Base-by-base conservation (phyloP, 2,888 invertebrate species). In the Tetramorium bicarinatum region DNA sequence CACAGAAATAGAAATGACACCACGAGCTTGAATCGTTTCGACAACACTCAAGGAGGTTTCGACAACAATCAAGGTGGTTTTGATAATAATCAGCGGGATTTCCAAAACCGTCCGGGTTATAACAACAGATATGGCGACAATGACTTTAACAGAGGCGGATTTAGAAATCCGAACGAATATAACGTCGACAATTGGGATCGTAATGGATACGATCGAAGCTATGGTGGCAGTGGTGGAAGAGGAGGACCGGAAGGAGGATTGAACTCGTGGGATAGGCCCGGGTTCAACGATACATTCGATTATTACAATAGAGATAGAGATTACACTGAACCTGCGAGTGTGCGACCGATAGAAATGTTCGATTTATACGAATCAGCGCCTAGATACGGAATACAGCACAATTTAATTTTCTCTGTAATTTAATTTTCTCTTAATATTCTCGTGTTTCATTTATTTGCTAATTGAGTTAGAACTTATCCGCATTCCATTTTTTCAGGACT, bases 341-440 rank as follows among this genome's bases (percentile, higher is more conserved):
- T 96, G 0, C 94, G 94, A 76, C 95, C 95, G 0, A 95, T 96
- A 80, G 97, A 97, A 91, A 95, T 96, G 0, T 98, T 98, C 93
- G 95, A 96, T 83, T 94, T 98, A 69, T 98, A 98, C 92, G 96
- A 97, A 88, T 98, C 98, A 0, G 96, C 96, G 38, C 96, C 96
- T 4, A 95, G 95, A 91, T 97, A 97, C 92, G 97, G 97, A 11
- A 95, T 95, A 18, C 97, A 96, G 72, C 96, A 97, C 6, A 98
- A 98, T 95, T 95, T 98, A 69, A 94, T 98, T 34, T 96, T 98
- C 87, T 97, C 98, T 95, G 98, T 98, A 95, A 94, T 92, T 34
- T 34, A 34, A 34, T 34, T 34, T 34, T 34, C 29, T 66, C 15
- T 44, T 66, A 13, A 82, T 4, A 38, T 41, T 41, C n/a, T 62